phyloP scores from a whole-genome alignment of 2,797 vertebrate species.

The Melanotaenia maccullochi region DNA sequence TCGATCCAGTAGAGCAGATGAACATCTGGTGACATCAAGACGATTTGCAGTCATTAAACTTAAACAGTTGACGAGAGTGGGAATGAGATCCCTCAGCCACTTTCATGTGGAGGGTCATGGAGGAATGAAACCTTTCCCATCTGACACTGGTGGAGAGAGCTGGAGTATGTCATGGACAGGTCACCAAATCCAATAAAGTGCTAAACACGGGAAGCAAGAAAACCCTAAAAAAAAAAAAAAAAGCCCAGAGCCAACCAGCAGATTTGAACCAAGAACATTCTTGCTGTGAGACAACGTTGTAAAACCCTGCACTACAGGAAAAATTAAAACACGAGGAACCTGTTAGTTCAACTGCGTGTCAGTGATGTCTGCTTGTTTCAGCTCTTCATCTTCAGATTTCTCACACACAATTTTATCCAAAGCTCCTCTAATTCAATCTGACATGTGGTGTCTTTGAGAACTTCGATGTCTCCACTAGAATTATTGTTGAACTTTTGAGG shows the following conservation, averaged over 20 bases:
- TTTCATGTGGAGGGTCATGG: background rate
- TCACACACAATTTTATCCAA: conserved; percentile 16
- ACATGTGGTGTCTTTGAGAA: conserved; percentile 41
- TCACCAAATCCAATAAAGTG: background rate
- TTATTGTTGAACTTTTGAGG: background rate
- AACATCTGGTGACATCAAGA: conserved; percentile 26
- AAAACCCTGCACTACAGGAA: background rate
- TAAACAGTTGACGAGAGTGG: background rate
- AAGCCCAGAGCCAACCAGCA: background rate
- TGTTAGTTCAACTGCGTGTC: background rate
- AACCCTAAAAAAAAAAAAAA: background rate
- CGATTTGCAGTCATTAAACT: background rate
- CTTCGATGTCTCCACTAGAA: conserved; percentile 7
- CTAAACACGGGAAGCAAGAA: background rate
- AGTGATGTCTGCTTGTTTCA: background rate
- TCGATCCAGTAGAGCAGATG: background rate
- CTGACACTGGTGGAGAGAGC: background rate
- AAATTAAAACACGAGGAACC: background rate
- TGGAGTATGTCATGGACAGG: background rate
- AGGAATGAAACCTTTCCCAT: background rate
- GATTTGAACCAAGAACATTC: background rate
- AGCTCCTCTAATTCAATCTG: conserved; percentile 31
- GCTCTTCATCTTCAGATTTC: conserved; percentile 27
- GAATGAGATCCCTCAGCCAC: background rate
- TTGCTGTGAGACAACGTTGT: background rate